Evolutionary conservation across 2,797 vertebrate genomes (phyloP).

Genomic region (Chelmon rostratus): DNA sequence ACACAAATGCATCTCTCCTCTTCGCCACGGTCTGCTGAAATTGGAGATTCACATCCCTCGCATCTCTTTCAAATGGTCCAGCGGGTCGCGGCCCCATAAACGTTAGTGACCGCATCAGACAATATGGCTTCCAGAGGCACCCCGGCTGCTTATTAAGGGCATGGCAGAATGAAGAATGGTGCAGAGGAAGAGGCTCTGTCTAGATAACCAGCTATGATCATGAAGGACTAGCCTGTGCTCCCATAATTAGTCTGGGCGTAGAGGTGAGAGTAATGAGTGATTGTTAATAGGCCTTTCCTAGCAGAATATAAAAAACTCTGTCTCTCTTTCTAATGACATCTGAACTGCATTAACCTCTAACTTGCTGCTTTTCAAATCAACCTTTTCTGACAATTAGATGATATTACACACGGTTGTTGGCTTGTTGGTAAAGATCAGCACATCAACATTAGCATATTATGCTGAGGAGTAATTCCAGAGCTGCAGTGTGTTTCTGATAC

Average conservation of each 20-base stretch:
- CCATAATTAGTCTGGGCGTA: slow-evolving; percentile 38
- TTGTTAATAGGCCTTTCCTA: slow-evolving; percentile 32
- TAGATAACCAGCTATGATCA: slow-evolving; percentile 33
- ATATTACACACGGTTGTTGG: slow-evolving; percentile 19
- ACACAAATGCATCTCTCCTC: slow-evolving; percentile 41
- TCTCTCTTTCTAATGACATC: not conserved
- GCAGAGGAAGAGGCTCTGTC: slow-evolving; percentile 14
- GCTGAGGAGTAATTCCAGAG: slow-evolving; percentile 41
- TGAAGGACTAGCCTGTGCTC: slow-evolving; percentile 26
- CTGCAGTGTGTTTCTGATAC: slow-evolving; percentile 27
- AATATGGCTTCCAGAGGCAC: slow-evolving; percentile 43
- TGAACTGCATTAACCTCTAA: slow-evolving; percentile 26
- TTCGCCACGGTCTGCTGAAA: slow-evolving; percentile 45
- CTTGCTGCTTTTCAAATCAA: slow-evolving; percentile 21
- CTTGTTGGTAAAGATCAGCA: slow-evolving; percentile 24
- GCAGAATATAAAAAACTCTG: slow-evolving; percentile 26
- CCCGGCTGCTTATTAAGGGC: slow-evolving; percentile 37
- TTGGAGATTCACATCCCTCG: slow-evolving; percentile 36
- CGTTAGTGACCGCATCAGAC: slow-evolving; percentile 57
- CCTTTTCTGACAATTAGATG: slow-evolving; percentile 21
- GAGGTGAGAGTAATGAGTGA: slow-evolving; percentile 24
- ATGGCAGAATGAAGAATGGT: slow-evolving; percentile 43
- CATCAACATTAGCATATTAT: slow-evolving; percentile 26
- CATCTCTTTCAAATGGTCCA: slow-evolving; percentile 55
- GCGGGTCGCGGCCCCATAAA: slow-evolving; percentile 59